Evolutionary conservation across 2,113 vertebrate species (phyloP), one percentile per base, ranked within the genome.

Genomic region (Cairina moschata): DNA sequence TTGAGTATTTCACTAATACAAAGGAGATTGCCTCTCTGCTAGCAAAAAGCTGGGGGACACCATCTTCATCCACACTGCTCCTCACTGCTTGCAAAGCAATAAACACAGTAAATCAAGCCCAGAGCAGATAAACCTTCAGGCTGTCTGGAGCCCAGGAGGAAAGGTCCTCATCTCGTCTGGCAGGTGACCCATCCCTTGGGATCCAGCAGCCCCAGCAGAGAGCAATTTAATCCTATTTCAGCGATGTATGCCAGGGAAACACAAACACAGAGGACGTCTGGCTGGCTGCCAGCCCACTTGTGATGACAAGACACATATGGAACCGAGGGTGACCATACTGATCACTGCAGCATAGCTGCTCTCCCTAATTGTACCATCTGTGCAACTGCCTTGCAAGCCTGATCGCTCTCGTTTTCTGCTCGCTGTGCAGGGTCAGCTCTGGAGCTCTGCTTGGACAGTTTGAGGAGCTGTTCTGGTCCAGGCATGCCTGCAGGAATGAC

Each of bases 311-410:
- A 77, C 46, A 44, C 95, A 86, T 77, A 92, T 71, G 91, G 75
- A 91, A 80, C 38, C 67, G 62, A 91, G 62, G 59, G 95, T 92
- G 92, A 93, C 92, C 80, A 65, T 67, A 56, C 32, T 63, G 82
- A 91, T 91, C 4, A 2, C 62, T 14, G 50, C 54, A 88, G 76
- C 73, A 34, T 67, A 93, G 62, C 69, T 32, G 32, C 62, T 90
- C 46, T 93, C 59, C 73, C 38, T 91, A 93, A 95, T 78, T 77
- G 69, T 38, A 75, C 95, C 92, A 88, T 95, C 93, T 96, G 94
- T 94, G 75, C 60, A 11, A 46, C 58, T 11, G 56, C 38, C 44
- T 87, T 69, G 56, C 62, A 58, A 83, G 81, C 69, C 71, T 44
- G 29, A 36, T 22, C 2, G 13, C 7, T 3, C 42, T 65, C 5